phyloP scores from a whole-genome alignment of 2,888 invertebrate genomes.

The Agrochola circellaris region DNA sequence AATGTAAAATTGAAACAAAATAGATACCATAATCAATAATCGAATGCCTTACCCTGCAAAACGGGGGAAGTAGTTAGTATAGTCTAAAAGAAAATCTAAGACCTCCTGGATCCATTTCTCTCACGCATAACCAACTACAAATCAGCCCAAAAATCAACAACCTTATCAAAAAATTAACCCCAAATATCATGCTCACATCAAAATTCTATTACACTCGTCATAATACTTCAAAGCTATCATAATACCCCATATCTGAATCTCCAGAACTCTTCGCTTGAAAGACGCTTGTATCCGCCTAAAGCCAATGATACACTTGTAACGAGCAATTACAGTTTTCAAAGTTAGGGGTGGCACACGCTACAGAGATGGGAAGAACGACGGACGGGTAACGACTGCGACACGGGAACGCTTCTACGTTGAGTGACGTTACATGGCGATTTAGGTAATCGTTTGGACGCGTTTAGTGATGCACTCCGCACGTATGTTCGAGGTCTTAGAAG shows the following conservation, averaged over 20 bases:
- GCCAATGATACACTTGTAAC: constrained; percentile 70
- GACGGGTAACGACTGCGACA: constrained; percentile 46
- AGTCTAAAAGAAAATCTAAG: background rate
- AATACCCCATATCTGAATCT: constrained; percentile 56
- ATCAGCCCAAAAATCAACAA: background rate
- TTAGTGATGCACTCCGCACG: constrained; percentile 59
- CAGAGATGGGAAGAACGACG: constrained; percentile 23
- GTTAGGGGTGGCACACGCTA: constrained; percentile 55
- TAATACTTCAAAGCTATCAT: constrained; percentile 54
- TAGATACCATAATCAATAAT: background rate
- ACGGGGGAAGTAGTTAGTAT: background rate
- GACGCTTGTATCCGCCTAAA: constrained; percentile 63
- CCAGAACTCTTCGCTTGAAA: constrained; percentile 46
- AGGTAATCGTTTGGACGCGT: constrained; percentile 65
- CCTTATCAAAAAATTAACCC: constrained; percentile 8
- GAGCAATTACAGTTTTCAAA: constrained; percentile 72
- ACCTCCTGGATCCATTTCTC: background rate
- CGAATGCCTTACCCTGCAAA: background rate
- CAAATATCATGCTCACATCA: constrained; percentile 15
- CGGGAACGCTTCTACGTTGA: constrained; percentile 69
- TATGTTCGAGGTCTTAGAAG: constrained; percentile 33
- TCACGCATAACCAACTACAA: background rate
- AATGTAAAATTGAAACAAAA: background rate
- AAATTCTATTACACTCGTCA: constrained; percentile 40
- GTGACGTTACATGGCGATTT: constrained; percentile 64